A percentile compares a stretch with the other conserved stretches of the same genome.
Evolutionary conservation across 2,113 vertebrate genomes (phyloP).

Genomic region (Nesoenas mayeri): DNA sequence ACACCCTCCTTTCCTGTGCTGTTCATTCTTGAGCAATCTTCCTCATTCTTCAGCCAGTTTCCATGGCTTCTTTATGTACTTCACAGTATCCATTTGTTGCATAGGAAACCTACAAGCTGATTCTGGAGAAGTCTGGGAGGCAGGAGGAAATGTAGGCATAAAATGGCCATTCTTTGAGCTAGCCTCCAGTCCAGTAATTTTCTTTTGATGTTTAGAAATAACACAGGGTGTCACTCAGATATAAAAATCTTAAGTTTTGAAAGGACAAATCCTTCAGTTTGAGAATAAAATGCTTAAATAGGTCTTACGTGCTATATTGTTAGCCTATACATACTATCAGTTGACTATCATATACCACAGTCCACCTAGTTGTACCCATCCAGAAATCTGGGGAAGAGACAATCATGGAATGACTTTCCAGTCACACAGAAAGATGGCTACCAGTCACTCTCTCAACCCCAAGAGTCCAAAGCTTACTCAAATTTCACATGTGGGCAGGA

Average conservation of each 20-base stretch:
- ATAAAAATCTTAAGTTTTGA: background rate
- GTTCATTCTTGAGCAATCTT: background rate
- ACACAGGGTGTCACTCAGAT: background rate
- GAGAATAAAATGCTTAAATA: background rate
- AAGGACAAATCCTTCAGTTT: background rate
- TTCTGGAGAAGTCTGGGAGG: background rate
- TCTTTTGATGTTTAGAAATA: background rate
- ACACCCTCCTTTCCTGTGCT: background rate
- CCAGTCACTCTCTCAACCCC: background rate
- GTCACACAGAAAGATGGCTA: background rate
- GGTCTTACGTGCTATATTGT: background rate
- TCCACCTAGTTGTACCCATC: background rate
- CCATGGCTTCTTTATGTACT: background rate
- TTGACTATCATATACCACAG: background rate
- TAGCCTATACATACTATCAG: background rate
- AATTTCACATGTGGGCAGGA: conserved; percentile 1
- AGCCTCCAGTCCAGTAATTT: background rate
- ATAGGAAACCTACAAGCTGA: background rate
- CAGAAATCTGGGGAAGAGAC: background rate
- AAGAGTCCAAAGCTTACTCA: background rate
- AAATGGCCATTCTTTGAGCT: background rate
- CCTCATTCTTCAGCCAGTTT: background rate
- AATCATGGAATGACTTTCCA: background rate
- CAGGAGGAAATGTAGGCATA: background rate
- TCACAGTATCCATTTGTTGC: background rate